Evolutionary conservation across 2,113 vertebrate genomes (phyloP).

Genomic region (Copsychus sechellarum): DNA sequence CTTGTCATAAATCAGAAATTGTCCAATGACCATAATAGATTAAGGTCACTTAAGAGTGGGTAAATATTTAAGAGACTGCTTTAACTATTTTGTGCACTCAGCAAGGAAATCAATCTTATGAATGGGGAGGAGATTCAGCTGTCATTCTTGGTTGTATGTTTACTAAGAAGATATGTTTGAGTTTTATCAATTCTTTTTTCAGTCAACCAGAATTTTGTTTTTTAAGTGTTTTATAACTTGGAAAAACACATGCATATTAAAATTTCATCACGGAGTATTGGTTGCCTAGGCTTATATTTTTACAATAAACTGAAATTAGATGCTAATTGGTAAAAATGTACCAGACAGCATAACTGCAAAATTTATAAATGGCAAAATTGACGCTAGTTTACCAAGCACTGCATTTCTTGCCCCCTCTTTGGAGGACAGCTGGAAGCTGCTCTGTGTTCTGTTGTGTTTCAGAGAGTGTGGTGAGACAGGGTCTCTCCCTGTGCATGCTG

Average conservation of each 20-base stretch:
- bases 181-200: not conserved
- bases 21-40: not conserved
- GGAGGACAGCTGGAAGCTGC: not conserved
- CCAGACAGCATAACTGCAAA: not conserved
- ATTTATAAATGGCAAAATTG: not conserved
- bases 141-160: not conserved
- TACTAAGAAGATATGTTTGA: not conserved
- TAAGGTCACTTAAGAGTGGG: not conserved
- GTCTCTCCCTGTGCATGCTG: fast-evolving
- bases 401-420: not conserved
- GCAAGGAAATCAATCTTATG: not conserved
- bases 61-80: not conserved
- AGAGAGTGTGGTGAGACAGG: fast-evolving
- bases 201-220: not conserved
- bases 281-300: not conserved
- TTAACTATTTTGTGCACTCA: not conserved
- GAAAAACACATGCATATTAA: not conserved
- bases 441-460: not conserved
- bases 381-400: fast-evolving
- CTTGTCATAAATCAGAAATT: not conserved
- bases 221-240: not conserved
- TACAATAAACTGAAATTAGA: not conserved
- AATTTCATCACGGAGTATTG: not conserved
- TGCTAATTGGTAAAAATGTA: too few species aligned
- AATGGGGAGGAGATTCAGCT: not conserved